Conservation (phyloP, 2,888 invertebrate species). For the Torymus aiolomorphi region DNA sequence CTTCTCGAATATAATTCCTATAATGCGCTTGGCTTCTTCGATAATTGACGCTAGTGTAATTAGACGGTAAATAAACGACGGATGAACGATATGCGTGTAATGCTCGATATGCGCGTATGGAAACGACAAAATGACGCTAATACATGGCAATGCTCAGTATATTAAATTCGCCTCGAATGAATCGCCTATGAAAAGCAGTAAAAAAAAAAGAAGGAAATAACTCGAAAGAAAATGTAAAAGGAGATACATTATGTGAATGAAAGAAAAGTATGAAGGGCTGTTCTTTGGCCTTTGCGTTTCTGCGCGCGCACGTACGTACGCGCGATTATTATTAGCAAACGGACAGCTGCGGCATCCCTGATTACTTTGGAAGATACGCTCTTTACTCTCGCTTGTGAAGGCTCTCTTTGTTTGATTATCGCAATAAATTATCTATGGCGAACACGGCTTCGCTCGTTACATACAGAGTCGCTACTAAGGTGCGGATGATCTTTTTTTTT, state of each 20-base stretch:
- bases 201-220: background rate
- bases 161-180: conserved; percentile 24
- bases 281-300: conserved; percentile 51
- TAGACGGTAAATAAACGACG: conserved; percentile 42
- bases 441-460: too few species aligned
- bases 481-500: too few species aligned
- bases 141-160: conserved; percentile 29
- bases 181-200: conserved; percentile 18
- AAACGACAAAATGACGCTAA: conserved; percentile 5
- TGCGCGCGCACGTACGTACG: conserved; percentile 10
- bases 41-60: conserved; percentile 55
- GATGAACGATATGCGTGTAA: conserved; percentile 12
- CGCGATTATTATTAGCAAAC: background rate
- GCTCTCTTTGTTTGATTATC: background rate
- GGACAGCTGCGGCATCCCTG: background rate
- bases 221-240: conserved; percentile 16
- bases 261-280: conserved; percentile 26
- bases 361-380: conserved; percentile 48
- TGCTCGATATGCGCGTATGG: conserved; percentile 24
- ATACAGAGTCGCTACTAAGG: too few species aligned
- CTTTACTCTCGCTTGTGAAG: too few species aligned
- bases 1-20: conserved; percentile 50
- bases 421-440: too few species aligned
- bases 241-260: background rate
- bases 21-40: conserved; percentile 55